These are phyloP conservation scores for Ciconia stormi DNA, from an alignment of 2,113 vertebrate species.

Conservation along the genomic window DNA sequence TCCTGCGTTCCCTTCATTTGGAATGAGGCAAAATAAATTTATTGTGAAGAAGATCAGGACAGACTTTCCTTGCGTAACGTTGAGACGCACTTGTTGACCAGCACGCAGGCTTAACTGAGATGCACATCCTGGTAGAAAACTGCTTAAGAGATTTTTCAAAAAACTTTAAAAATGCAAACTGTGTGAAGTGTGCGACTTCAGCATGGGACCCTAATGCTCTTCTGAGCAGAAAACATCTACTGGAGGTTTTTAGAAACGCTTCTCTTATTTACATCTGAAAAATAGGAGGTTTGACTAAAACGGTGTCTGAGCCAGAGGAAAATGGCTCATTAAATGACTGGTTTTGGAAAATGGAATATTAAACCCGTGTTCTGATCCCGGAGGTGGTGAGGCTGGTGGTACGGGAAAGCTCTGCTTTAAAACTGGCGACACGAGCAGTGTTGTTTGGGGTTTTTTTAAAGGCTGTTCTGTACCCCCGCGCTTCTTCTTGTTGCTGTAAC, in stretches of 20 bases:
- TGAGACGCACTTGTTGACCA: not conserved
- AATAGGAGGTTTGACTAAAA: not conserved
- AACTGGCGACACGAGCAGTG: fast-evolving
- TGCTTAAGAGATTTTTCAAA: fast-evolving
- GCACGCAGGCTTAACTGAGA: not conserved
- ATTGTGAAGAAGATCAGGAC: not conserved
- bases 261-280: not conserved
- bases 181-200: not conserved
- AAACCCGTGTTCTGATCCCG: not conserved
- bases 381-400: fast-evolving
- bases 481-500: not conserved
- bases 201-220: not conserved
- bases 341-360: too few relatives aligned
- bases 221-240: not conserved
- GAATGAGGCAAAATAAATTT: fast-evolving
- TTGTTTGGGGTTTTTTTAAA: fast-evolving
- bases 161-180: not conserved
- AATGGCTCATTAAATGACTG: too few relatives aligned
- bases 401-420: fast-evolving
- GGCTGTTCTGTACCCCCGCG: not conserved
- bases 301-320: not conserved
- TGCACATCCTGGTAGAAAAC: not conserved
- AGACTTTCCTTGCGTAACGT: fast-evolving
- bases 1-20: not conserved
- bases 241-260: not conserved